Evolutionary conservation across 2,113 vertebrate species (phyloP).

Genomic region (Chaetura pelagica): DNA sequence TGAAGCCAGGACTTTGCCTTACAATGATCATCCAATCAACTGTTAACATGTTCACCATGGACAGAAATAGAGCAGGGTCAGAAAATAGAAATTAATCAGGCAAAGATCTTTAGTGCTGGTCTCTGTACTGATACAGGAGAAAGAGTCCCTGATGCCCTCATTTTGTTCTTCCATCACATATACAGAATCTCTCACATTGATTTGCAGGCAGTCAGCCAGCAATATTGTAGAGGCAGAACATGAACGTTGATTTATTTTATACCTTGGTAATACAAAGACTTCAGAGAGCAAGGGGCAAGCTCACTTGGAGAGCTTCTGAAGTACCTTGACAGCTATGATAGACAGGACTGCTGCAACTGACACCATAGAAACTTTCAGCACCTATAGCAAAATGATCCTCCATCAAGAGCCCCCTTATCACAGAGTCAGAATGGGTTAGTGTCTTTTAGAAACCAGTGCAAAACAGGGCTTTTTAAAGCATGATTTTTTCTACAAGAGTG

Average conservation of each 20-base stretch:
- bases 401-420: not conserved
- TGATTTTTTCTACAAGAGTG: not conserved
- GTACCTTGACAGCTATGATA: not conserved
- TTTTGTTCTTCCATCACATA: not conserved
- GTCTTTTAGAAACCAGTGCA: not conserved
- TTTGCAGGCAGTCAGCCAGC: not conserved
- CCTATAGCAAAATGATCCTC: not conserved
- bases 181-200: not conserved
- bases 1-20: not conserved
- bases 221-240: not conserved
- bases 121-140: not conserved
- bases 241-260: not conserved
- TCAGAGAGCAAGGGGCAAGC: not conserved
- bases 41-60: not conserved
- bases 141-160: not conserved
- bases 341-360: not conserved
- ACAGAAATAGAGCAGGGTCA: not conserved
- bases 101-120: not conserved
- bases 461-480: not conserved
- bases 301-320: not conserved
- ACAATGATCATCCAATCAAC: not conserved
- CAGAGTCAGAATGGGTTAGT: not conserved
- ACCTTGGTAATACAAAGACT: not conserved
- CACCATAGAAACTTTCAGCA: not conserved
- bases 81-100: not conserved